phyloP scores from a whole-genome alignment of 2,113 vertebrate species.

The Ochotona princeps region DNA sequence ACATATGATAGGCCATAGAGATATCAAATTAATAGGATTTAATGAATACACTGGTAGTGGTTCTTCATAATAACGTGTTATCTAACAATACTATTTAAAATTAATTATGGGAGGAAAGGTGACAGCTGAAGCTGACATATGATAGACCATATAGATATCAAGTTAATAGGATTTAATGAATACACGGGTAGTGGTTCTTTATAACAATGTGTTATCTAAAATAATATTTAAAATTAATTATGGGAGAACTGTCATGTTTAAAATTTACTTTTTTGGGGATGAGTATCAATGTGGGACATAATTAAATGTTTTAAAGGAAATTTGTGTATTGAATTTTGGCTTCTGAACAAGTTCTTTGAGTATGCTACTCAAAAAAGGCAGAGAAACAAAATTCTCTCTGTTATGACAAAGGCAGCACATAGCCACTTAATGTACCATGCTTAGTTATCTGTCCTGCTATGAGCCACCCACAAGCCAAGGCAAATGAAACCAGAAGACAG shows the following conservation, averaged over 20 bases:
- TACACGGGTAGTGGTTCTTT: background rate
- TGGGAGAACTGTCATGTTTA: background rate
- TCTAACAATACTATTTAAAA: background rate
- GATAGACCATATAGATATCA: conserved; percentile 18
- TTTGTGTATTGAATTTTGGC: background rate
- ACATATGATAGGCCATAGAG: background rate
- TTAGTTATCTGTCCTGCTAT: background rate
- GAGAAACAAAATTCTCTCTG: conserved; percentile 32
- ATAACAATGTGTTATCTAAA: background rate
- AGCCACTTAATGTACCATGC: background rate
- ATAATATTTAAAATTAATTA: background rate
- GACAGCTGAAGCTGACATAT: background rate
- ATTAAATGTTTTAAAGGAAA: conserved; percentile 25
- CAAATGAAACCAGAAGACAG: background rate
- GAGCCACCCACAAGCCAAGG: background rate
- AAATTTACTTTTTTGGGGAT: background rate
- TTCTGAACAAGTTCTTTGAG: conserved; percentile 28
- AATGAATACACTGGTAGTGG: background rate
- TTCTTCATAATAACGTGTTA: background rate
- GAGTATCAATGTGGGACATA: background rate
- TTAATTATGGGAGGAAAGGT: background rate
- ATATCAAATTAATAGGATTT: conserved; percentile 30
- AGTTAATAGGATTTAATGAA: conserved; percentile 1
- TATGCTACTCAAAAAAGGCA: background rate
- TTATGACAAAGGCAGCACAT: background rate